A percentile compares a stretch with the other conserved stretches of the same genome.
These are phyloP conservation scores for Dendroctonus valens DNA, from an alignment of 1,140 invertebrate genomes.

Conservation along the genomic window DNA sequence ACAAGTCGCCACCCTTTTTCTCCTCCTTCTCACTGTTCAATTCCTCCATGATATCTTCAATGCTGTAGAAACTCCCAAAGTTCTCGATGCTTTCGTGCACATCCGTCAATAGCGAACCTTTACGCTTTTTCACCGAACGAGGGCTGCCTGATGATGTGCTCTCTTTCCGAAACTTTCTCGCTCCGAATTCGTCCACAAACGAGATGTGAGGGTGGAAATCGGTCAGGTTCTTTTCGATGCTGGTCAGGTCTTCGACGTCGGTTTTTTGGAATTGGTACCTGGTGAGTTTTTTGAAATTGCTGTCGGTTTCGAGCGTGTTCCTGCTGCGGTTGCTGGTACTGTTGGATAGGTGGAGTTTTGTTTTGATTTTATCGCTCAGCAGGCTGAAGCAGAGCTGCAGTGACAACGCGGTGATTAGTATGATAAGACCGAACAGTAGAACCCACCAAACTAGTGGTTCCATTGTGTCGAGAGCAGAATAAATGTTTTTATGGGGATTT, in stretches of 20 bases:
- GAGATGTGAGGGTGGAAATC: constrained; percentile 2
- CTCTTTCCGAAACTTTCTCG: neutral
- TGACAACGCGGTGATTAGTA: constrained; percentile 27
- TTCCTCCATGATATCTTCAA: constrained; percentile 22
- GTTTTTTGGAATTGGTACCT: constrained; percentile 20
- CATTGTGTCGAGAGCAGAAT: constrained; percentile 13
- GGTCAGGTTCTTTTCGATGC: constrained; percentile 16
- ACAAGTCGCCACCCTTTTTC: constrained; percentile 3
- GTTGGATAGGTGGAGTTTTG: neutral
- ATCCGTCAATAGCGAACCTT: constrained; percentile 22
- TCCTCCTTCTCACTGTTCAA: neutral
- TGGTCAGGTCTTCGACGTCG: constrained; percentile 35
- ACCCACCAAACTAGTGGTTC: constrained; percentile 35
- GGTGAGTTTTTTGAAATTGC: neutral
- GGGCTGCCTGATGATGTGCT: neutral
- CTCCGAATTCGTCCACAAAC: constrained; percentile 19
- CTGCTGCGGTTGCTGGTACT: too few species aligned
- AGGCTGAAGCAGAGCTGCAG: constrained; percentile 26
- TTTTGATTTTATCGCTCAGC: constrained; percentile 19
- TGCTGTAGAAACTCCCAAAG: constrained; percentile 12
- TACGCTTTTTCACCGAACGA: neutral
- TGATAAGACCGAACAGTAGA: constrained; percentile 22
- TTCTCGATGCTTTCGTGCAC: constrained; percentile 18
- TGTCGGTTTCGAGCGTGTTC: neutral
- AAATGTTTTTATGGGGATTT: constrained; percentile 17